Base-by-base conservation (phyloP, 2,797 vertebrate species). In the Sebastiscus albofasciatus region DNA sequence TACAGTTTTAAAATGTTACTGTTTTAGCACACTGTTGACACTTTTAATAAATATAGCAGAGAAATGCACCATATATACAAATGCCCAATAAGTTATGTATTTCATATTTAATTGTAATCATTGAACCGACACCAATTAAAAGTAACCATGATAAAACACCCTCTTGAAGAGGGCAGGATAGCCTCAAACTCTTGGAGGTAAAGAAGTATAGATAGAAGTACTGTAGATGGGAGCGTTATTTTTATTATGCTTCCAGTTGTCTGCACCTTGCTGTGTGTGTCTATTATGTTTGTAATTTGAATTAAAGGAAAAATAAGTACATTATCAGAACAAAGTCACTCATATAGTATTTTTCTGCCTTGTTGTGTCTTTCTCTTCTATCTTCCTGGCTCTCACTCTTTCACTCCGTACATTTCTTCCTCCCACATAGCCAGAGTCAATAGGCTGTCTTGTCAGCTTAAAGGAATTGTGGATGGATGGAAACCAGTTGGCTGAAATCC, bases 401-500 rank as follows among this genome's bases (percentile, higher is more conserved):
- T 59, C 33, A 72, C 73, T 80, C 58, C 14, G 75, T 70, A 12
- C 73, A 69, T 88, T 68, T 84, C 58, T 81, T 88, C 56, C 80
- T 88, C 88, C 87, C 84, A 95, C 95, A n/a, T 71, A 99, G 99
- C 98, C 98, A 80, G 96, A 98, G 94, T 97, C 97, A 90, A 97
- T 99, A 90, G 99, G 99, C 89, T 94, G 96, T 95, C 97, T 99
- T 93, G 94, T 97, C 92, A 98, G 96, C 91, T 94, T 99, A 65
- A 99, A 97, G 95, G 97, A 99, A 92, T 94, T 99, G 92, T 99
- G 98, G 98, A 94, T 99, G 92, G 99, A 99, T 91, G 99, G 98
- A 94, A 99, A 99, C 95, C 97, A 99, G 71, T 94, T 99, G 89
- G 89, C 93, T 1, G 96, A 97, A 90, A 96, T 99, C 96, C 99